Evolutionary conservation across 2,797 vertebrate genomes (phyloP).

Genomic region (Poeciliopsis turneri): DNA sequence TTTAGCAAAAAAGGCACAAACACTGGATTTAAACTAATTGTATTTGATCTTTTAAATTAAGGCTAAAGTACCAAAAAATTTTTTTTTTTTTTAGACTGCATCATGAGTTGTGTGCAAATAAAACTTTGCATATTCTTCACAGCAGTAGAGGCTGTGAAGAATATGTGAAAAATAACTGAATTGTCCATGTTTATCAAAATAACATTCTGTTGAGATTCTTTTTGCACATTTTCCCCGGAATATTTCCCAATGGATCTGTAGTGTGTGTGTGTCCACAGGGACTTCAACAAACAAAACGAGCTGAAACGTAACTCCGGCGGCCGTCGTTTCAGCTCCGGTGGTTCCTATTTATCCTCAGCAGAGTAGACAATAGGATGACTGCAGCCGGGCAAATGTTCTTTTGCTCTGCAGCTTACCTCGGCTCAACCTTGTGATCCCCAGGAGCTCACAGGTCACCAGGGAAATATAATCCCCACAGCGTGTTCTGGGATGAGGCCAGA

Average conservation of each 20-base stretch:
- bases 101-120: neutral
- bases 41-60: neutral
- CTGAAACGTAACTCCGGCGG: neutral
- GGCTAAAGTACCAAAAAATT: neutral
- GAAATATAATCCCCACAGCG: conserved; percentile 8
- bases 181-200: neutral
- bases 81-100: neutral
- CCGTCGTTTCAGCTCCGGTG: neutral
- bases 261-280: neutral
- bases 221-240: neutral
- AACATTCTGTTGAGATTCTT: neutral
- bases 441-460: conserved; percentile 7
- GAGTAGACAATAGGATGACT: conserved; percentile 5
- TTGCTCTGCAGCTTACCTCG: conserved; percentile 3
- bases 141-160: neutral
- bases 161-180: neutral
- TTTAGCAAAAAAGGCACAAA: neutral
- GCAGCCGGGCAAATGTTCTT: neutral
- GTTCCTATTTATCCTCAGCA: conserved; percentile 7
- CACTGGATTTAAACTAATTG: neutral
- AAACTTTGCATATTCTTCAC: neutral
- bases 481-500: conserved; percentile 13
- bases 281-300: neutral
- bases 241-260: neutral
- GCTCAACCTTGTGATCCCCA: conserved; percentile 14